These are phyloP conservation scores for Alentia gelatinosa DNA, from an alignment of 2,888 invertebrate genomes.

Conservation along the genomic window DNA sequence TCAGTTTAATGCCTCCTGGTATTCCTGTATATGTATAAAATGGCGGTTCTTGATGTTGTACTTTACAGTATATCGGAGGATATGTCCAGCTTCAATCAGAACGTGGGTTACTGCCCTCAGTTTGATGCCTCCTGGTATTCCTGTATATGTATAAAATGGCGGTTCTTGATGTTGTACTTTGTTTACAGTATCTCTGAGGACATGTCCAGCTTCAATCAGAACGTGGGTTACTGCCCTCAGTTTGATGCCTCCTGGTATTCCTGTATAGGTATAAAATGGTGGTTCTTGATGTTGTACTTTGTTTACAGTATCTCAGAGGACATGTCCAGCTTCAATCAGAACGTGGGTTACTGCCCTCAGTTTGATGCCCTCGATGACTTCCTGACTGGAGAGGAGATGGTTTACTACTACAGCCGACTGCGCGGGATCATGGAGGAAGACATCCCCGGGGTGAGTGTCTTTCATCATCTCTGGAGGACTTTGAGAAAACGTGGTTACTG, in stretches of 20 bases:
- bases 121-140: too few species aligned
- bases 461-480: too few species aligned
- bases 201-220: slow-evolving; percentile 63
- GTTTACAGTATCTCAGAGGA: slow-evolving; percentile 62
- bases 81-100: slow-evolving; percentile 63
- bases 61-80: slow-evolving; percentile 62
- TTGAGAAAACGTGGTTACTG: too few species aligned
- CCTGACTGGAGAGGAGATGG: slow-evolving; percentile 79
- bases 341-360: slow-evolving; percentile 82
- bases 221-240: slow-evolving; percentile 82
- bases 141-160: too few species aligned
- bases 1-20: slow-evolving; percentile 81
- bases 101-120: slow-evolving; percentile 82
- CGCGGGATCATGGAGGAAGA: slow-evolving; percentile 76
- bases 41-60: too few species aligned
- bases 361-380: slow-evolving; percentile 80
- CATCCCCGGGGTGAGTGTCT: slow-evolving; percentile 68
- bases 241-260: too few species aligned
- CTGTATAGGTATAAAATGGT: too few species aligned
- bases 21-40: too few species aligned
- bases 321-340: slow-evolving; percentile 63
- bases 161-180: too few species aligned
- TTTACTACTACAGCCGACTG: slow-evolving; percentile 79
- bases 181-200: slow-evolving; percentile 62
- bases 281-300: too few species aligned